Percentiles rank a stretch among this genome's conserved stretches.
These are phyloP conservation scores for Neoaliturus tenellus DNA, from an alignment of 2,888 invertebrate species.

Conservation along the genomic window DNA sequence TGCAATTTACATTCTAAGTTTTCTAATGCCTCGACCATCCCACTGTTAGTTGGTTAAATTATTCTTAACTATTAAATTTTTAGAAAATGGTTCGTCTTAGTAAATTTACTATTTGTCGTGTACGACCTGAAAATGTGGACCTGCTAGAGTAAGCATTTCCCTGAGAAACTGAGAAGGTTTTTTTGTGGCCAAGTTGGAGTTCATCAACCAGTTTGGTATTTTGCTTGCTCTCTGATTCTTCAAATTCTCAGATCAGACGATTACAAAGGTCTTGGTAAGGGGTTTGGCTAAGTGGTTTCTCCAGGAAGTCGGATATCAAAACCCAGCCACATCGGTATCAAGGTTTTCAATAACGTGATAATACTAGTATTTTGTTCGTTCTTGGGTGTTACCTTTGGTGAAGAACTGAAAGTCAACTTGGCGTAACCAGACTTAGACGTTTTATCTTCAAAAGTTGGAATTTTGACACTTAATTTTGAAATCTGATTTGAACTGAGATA, in stretches of 20 bases:
- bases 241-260: slow-evolving; percentile 63
- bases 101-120: no score
- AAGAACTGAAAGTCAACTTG: slow-evolving; percentile 67
- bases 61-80: no score
- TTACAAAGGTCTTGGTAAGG: slow-evolving; percentile 63
- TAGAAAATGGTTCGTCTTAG: no score
- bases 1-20: no score
- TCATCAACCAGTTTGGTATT: slow-evolving; percentile 63
- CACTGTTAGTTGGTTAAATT: no score
- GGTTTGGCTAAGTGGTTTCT: slow-evolving; percentile 58
- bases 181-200: slow-evolving; percentile 65
- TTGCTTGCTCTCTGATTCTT: slow-evolving; percentile 64
- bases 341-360: slow-evolving; percentile 66
- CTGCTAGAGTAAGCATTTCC: slow-evolving; percentile 65
- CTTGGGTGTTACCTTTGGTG: slow-evolving; percentile 59
- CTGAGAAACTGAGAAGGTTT: slow-evolving; percentile 66
- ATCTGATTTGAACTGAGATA: neutral
- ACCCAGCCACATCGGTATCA: slow-evolving; percentile 64
- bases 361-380: slow-evolving; percentile 65
- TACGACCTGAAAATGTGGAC: no score
- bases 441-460: slow-evolving; percentile 63
- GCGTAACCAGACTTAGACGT: slow-evolving; percentile 65
- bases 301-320: slow-evolving; percentile 66
- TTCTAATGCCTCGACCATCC: no score
- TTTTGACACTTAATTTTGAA: slow-evolving; percentile 41